Conservation (phyloP, 2,113 vertebrate species). For the Pholis gunnellus region DNA sequence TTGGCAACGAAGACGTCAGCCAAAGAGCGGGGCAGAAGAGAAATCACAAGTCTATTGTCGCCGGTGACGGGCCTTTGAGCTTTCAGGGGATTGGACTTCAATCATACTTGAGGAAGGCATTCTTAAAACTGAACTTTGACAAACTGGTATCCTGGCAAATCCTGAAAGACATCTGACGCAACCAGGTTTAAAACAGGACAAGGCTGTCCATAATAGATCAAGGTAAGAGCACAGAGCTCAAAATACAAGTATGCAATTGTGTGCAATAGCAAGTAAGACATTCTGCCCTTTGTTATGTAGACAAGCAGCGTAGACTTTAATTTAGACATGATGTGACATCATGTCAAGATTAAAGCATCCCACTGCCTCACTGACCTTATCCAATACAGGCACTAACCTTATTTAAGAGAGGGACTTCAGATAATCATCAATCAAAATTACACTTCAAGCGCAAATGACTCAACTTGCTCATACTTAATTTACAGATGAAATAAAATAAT, state of each 20-base stretch:
- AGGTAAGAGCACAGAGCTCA: constrained; percentile 49
- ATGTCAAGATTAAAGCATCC: constrained; percentile 46
- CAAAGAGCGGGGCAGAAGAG: constrained; percentile 44
- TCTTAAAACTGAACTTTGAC: constrained; percentile 64
- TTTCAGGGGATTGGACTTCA: constrained; percentile 67
- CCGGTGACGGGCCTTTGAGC: constrained; percentile 67
- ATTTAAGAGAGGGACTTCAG: background rate
- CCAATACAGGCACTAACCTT: background rate
- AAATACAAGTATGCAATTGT: constrained; percentile 69
- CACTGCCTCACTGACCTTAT: constrained; percentile 29
- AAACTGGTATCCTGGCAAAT: constrained; percentile 60
- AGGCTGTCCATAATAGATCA: constrained; percentile 75
- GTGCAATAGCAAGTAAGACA: constrained; percentile 67
- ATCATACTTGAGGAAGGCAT: constrained; percentile 55
- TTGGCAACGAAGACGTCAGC: constrained; percentile 64
- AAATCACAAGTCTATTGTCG: constrained; percentile 63
- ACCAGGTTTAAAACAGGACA: constrained; percentile 71
- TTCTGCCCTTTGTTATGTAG: constrained; percentile 59
- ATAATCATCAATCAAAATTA: background rate
- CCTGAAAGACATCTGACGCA: constrained; percentile 70
- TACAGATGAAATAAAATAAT: too few relatives aligned
- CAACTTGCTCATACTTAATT: background rate
- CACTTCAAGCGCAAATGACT: background rate
- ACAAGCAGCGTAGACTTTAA: constrained; percentile 47
- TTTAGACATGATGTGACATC: constrained; percentile 56